These are phyloP conservation scores for Porites divaricata DNA, from an alignment of 92 coral and sea anemone genomes.

Conservation along the genomic window DNA sequence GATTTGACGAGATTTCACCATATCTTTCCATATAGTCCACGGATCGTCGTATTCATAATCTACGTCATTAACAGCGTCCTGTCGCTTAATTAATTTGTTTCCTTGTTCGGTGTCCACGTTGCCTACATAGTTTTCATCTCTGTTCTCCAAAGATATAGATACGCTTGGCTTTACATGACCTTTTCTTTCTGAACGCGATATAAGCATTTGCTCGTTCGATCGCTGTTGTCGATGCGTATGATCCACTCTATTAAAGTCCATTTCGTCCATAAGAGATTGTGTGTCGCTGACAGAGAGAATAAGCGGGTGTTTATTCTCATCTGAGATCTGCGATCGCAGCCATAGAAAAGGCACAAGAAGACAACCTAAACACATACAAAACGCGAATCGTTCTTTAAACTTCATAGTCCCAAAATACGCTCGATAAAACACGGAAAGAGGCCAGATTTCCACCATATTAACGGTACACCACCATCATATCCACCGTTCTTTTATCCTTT, in stretches of 20 bases:
- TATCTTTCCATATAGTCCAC: constrained; percentile 89
- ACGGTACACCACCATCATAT: constrained; percentile 2
- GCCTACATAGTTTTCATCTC: not conserved
- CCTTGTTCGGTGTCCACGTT: constrained; percentile 23
- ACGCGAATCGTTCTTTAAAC: constrained; percentile 80
- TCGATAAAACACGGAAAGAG: constrained; percentile 30
- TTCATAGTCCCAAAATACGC: constrained; percentile 79
- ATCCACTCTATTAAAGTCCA: constrained; percentile 78
- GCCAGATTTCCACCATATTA: constrained; percentile 36
- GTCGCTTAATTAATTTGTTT: not conserved
- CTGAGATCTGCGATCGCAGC: constrained; percentile 60
- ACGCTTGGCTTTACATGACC: not conserved
- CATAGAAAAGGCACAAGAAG: constrained; percentile 76
- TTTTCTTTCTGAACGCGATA: not conserved
- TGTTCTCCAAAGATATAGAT: not conserved
- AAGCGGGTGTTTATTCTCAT: constrained; percentile 52
- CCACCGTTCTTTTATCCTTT: constrained; percentile 16
- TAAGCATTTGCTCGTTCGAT: not conserved
- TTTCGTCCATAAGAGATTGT: constrained; percentile 53
- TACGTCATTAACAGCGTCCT: constrained; percentile 40
- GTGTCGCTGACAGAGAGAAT: constrained; percentile 21
- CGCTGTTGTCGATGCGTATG: constrained; percentile 60
- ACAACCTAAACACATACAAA: constrained; percentile 57
- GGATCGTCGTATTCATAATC: constrained; percentile 85
- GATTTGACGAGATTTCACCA: constrained; percentile 80